Evolutionary conservation across 2,113 vertebrate genomes (phyloP).

Genomic region (Amblyopsis rosae): DNA sequence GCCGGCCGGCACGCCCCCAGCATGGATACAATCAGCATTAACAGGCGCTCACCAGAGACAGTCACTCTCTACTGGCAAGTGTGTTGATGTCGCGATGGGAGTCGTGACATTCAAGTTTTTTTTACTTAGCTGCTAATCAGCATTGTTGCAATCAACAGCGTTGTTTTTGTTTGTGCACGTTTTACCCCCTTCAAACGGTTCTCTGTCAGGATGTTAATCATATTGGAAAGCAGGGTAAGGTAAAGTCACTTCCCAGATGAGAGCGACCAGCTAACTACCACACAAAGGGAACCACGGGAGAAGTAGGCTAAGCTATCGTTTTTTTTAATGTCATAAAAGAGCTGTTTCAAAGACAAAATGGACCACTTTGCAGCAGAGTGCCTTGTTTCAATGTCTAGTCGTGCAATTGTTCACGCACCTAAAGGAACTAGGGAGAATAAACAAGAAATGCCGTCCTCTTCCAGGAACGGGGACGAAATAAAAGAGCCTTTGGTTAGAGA

Average conservation of each 20-base stretch:
- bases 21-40: slow-evolving; percentile 77
- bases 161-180: slow-evolving; percentile 38
- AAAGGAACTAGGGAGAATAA: slow-evolving; percentile 78
- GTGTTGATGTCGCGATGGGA: slow-evolving; percentile 75
- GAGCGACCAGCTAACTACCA: slow-evolving; percentile 71
- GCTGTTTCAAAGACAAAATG: slow-evolving; percentile 79
- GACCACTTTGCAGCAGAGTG: slow-evolving; percentile 98
- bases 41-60: slow-evolving; percentile 70
- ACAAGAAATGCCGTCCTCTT: slow-evolving; percentile 72
- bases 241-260: slow-evolving; percentile 78
- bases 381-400: slow-evolving; percentile 97
- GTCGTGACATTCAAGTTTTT: slow-evolving; percentile 71
- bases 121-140: slow-evolving; percentile 49
- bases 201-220: slow-evolving; percentile 75
- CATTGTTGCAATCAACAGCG: slow-evolving; percentile 57
- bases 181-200: slow-evolving; percentile 57
- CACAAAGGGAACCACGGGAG: slow-evolving; percentile 77
- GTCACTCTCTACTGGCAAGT: slow-evolving; percentile 67
- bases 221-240: slow-evolving; percentile 75
- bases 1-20: slow-evolving; percentile 79
- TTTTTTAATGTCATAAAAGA: slow-evolving; percentile 71
- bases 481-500: slow-evolving; percentile 81
- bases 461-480: slow-evolving; percentile 79
- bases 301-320: slow-evolving; percentile 59
- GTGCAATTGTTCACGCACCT: slow-evolving; percentile 85